Evolutionary conservation across 2,888 invertebrate genomes (phyloP).

Genomic region (Brenthis hecate): DNA sequence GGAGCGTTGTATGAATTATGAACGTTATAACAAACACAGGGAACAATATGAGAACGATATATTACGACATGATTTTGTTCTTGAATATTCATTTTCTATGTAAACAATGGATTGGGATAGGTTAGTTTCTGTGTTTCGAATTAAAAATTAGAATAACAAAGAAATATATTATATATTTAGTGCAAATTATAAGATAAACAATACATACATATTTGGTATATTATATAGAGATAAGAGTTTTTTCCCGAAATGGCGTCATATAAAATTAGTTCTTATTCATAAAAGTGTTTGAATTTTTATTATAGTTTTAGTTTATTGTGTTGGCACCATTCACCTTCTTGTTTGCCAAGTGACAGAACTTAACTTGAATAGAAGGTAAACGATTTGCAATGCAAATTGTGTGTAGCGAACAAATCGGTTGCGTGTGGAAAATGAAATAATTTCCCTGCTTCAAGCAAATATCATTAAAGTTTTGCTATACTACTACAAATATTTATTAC

Average conservation of each 20-base stretch:
- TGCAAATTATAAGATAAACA: too few species aligned
- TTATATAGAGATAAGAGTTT: too few species aligned
- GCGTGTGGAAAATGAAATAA: conserved; percentile 43
- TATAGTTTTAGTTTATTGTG: background rate
- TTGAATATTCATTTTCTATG: conserved; percentile 23
- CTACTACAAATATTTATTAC: conserved; percentile 23
- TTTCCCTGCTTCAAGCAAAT: conserved; percentile 38
- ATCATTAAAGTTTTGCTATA: conserved; percentile 30
- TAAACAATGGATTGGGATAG: background rate
- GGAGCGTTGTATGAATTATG: conserved; percentile 41
- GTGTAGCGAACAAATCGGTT: conserved; percentile 34
- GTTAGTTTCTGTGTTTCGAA: too few species aligned
- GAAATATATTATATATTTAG: too few species aligned
- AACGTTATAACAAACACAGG: conserved; percentile 29
- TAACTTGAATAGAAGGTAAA: conserved; percentile 4
- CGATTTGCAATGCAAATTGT: conserved; percentile 29
- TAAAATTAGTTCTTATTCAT: background rate
- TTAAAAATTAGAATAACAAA: too few species aligned
- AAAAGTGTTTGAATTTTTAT: conserved; percentile 1
- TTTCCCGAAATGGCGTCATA: background rate
- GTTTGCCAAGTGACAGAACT: conserved; percentile 10
- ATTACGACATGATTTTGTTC: conserved; percentile 19
- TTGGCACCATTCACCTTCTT: conserved; percentile 1
- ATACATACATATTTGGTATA: too few species aligned
- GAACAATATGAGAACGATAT: conserved; percentile 31